Percentiles rank a stretch among this genome's conserved stretches.
Conservation (phyloP, 2,888 invertebrate species). For the Morpho achilles region DNA sequence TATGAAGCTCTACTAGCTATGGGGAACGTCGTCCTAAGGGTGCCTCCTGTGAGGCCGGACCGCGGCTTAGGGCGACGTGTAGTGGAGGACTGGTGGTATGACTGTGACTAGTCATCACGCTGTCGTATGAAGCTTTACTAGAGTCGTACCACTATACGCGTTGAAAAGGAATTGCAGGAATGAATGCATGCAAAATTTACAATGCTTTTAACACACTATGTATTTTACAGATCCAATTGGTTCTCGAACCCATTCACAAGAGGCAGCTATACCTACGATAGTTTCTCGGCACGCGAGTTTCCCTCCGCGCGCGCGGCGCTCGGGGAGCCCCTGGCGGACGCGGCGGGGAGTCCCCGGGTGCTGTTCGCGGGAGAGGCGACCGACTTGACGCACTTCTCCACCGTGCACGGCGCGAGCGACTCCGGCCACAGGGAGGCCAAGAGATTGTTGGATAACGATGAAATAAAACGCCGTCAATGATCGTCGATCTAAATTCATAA, state of each 20-base stretch:
- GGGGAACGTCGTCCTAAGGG: too few relatives aligned
- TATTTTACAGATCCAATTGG: conserved; percentile 82
- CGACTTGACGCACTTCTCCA: conserved; percentile 77
- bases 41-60: too few relatives aligned
- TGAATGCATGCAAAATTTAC: background rate
- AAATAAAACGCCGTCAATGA: too few relatives aligned
- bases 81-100: too few relatives aligned
- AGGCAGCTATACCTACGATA: conserved; percentile 85
- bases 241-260: conserved; percentile 82
- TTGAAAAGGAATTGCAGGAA: too few relatives aligned
- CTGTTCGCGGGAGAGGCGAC: conserved; percentile 83
- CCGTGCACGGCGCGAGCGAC: conserved; percentile 86
- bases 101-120: too few relatives aligned
- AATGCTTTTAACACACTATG: background rate
- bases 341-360: conserved; percentile 62
- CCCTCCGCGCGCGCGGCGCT: conserved; percentile 73
- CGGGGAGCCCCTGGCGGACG: conserved; percentile 75
- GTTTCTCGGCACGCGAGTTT: conserved; percentile 66
- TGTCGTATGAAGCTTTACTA: background rate
- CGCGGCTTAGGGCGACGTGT: too few relatives aligned
- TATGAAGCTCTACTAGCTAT: too few relatives aligned
- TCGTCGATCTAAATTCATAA: too few relatives aligned
- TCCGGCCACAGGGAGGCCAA: conserved; percentile 83
- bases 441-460: conserved; percentile 27
- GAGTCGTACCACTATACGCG: background rate